Evolutionary conservation across 2,113 vertebrate genomes (phyloP).

Genomic region (Aspidoscelis tigris): DNA sequence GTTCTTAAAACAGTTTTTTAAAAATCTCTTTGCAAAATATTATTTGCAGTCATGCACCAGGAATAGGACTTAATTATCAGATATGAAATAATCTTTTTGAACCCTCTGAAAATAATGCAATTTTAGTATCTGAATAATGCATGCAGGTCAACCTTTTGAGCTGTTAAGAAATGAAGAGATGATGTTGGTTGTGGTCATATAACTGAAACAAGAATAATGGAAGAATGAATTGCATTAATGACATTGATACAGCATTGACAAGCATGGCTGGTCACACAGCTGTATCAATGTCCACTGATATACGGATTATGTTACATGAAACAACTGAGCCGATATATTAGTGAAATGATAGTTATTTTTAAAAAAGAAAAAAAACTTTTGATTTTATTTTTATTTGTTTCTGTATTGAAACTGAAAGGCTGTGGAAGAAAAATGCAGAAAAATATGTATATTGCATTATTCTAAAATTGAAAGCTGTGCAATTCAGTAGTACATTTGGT

Average conservation of each 20-base stretch:
- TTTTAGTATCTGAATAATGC: constrained; percentile 20
- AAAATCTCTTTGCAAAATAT: too few species aligned
- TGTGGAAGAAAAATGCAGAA: neutral
- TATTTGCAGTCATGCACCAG: too few species aligned
- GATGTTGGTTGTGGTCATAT: neutral
- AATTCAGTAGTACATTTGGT: neutral
- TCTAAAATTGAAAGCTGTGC: neutral
- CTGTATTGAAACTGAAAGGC: neutral
- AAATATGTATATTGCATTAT: neutral
- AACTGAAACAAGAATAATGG: neutral
- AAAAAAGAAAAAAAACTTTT: neutral
- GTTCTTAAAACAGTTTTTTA: too few species aligned
- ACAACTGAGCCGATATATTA: neutral
- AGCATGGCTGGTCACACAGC: neutral
- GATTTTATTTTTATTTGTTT: too few species aligned
- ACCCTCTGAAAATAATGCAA: neutral
- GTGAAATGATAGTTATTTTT: neutral
- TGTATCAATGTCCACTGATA: neutral
- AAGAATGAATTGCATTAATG: too few species aligned
- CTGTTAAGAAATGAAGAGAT: neutral
- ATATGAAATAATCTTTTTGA: neutral
- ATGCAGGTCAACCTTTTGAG: neutral
- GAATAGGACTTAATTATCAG: too few species aligned
- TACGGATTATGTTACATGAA: neutral
- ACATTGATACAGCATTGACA: too few species aligned